Percentiles rank a stretch among this genome's conserved stretches.
Conservation (phyloP, 92 coral and sea anemone species). For the Zoanthus gigantus region DNA sequence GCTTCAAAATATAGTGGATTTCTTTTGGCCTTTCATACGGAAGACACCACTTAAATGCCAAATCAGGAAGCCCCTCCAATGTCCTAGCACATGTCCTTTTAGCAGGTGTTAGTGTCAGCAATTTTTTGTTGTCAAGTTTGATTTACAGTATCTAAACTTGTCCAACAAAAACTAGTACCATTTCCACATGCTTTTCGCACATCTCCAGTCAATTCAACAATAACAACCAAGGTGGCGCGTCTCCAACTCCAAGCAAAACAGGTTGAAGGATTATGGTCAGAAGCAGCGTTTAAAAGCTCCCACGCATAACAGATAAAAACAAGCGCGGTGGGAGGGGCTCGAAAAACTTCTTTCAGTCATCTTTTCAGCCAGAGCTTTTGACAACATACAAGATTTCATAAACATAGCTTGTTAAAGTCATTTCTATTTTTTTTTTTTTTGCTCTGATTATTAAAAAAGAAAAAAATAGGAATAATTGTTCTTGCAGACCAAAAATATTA, state of each 20-base stretch:
- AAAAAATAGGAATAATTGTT: too few relatives aligned
- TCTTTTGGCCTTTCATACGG: too few relatives aligned
- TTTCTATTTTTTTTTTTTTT: not conserved
- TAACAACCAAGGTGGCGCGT: not conserved
- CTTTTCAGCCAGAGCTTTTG: not conserved
- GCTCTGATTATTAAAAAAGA: too few relatives aligned
- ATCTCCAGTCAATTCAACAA: conserved; percentile 1
- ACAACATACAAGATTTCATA: not conserved
- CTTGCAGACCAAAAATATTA: too few relatives aligned
- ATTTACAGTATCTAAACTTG: not conserved
- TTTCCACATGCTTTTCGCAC: not conserved
- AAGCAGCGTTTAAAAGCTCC: not conserved
- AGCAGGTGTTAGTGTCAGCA: conserved; percentile 23
- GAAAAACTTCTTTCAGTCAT: not conserved
- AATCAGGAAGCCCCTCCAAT: conserved; percentile 3
- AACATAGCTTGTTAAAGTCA: not conserved
- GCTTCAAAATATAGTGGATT: not conserved
- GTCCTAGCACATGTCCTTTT: conserved; percentile 28
- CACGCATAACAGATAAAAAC: not conserved
- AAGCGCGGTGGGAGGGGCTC: not conserved
- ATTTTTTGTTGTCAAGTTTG: not conserved
- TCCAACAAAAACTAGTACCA: not conserved
- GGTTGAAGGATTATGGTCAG: not conserved
- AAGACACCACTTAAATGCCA: not conserved
- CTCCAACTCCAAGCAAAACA: not conserved